phyloP scores from a whole-genome alignment of 2,113 vertebrate genomes.

The Pelmatolapia mariae region DNA sequence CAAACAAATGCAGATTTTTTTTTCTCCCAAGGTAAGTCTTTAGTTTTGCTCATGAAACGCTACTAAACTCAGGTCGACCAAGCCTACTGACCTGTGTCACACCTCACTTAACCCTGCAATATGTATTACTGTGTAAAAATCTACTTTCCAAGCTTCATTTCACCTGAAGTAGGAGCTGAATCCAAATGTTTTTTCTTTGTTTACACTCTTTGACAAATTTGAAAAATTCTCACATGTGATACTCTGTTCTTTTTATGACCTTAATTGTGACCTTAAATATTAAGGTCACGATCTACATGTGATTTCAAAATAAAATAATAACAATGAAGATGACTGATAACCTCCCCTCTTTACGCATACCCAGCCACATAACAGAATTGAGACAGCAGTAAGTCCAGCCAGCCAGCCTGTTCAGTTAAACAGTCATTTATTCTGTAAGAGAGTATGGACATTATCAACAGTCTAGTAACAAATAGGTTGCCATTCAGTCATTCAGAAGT shows the following conservation, averaged over 20 bases:
- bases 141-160: not conserved
- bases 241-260: not conserved
- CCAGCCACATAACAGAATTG: not conserved
- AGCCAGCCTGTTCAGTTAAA: not conserved
- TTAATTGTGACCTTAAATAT: not conserved
- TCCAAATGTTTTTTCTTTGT: not conserved
- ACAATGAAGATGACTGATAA: not conserved
- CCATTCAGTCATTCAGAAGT: slow-evolving; percentile 17
- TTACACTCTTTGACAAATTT: not conserved
- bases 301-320: not conserved
- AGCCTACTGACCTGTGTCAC: not conserved
- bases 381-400: not conserved
- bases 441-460: slow-evolving; percentile 8
- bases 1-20: not conserved
- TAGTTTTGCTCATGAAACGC: not conserved
- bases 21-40: not conserved
- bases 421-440: slow-evolving; percentile 47
- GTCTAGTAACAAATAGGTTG: slow-evolving; percentile 15
- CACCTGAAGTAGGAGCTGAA: not conserved
- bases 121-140: not conserved
- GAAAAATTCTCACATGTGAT: not conserved
- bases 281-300: not conserved
- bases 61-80: not conserved
- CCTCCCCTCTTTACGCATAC: not conserved
- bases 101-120: not conserved